Conservation (phyloP, 2,888 invertebrate genomes). For the Apotomis betuletana region DNA sequence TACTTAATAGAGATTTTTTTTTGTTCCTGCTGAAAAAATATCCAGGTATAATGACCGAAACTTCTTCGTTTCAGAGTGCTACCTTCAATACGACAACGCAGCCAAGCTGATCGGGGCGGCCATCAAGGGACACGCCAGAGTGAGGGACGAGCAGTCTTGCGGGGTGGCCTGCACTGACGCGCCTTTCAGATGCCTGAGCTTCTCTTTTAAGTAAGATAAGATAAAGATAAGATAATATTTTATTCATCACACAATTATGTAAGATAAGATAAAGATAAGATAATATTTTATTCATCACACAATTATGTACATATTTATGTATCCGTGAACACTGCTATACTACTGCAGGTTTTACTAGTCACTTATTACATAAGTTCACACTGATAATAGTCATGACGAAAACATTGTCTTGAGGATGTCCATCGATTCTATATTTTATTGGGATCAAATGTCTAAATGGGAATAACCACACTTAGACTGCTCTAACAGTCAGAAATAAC, state of each 20-base stretch:
- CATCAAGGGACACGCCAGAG: slow-evolving; percentile 86
- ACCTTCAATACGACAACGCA: slow-evolving; percentile 90
- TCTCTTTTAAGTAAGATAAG: slow-evolving; percentile 84
- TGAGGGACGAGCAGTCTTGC: slow-evolving; percentile 86
- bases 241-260: slow-evolving; percentile 59
- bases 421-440: too few relatives aligned
- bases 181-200: slow-evolving; percentile 89
- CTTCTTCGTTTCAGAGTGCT: slow-evolving; percentile 84
- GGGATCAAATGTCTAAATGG: too few relatives aligned
- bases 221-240: background rate
- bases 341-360: too few relatives aligned
- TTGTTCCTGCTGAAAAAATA: too few relatives aligned
- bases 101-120: slow-evolving; percentile 87
- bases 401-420: too few relatives aligned
- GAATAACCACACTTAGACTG: too few relatives aligned
- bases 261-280: slow-evolving; percentile 36
- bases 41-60: background rate
- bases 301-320: background rate
- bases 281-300: slow-evolving; percentile 35
- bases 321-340: too few relatives aligned
- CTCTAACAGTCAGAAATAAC: too few relatives aligned
- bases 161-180: slow-evolving; percentile 86
- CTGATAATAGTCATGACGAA: too few relatives aligned
- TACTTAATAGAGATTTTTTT: too few relatives aligned
- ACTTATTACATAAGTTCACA: too few relatives aligned